Conservation (phyloP, 2,113 vertebrate species). For the Sceloporus tristichus region DNA sequence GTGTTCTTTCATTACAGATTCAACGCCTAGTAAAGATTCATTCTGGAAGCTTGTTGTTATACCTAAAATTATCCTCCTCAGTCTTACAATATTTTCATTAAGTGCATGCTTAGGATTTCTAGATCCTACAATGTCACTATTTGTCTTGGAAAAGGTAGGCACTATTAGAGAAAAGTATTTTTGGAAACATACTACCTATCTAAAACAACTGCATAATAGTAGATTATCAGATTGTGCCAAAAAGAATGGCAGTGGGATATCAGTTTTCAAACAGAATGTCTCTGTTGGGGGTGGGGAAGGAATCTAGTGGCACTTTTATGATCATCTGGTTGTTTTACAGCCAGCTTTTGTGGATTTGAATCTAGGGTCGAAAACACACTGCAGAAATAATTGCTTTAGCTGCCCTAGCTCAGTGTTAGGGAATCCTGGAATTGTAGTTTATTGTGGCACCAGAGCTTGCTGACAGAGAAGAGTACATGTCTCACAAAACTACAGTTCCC, state of each 20-base stretch:
- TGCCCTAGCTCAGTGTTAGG: too few relatives aligned
- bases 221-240: neutral
- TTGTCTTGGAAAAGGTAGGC: constrained; percentile 87
- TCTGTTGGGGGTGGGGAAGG: too few relatives aligned
- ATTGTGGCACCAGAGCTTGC: too few relatives aligned
- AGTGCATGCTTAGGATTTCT: constrained; percentile 90
- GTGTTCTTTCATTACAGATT: constrained; percentile 74
- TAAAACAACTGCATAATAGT: neutral
- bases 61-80: constrained; percentile 84
- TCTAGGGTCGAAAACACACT: too few relatives aligned
- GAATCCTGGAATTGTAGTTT: too few relatives aligned
- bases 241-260: neutral
- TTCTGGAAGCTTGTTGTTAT: constrained; percentile 85
- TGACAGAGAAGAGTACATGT: too few relatives aligned
- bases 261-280: neutral
- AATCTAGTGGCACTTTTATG: too few relatives aligned
- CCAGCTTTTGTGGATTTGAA: too few relatives aligned
- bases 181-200: neutral
- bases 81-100: constrained; percentile 83
- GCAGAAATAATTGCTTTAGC: too few relatives aligned
- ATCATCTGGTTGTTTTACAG: too few relatives aligned
- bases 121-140: constrained; percentile 92
- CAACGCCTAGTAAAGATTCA: constrained; percentile 80
- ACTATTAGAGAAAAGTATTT: neutral
- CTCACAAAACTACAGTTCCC: too few relatives aligned